phyloP scores from a whole-genome alignment of 2,888 invertebrate species.

The Galeopsomyia nigrocyanea region DNA sequence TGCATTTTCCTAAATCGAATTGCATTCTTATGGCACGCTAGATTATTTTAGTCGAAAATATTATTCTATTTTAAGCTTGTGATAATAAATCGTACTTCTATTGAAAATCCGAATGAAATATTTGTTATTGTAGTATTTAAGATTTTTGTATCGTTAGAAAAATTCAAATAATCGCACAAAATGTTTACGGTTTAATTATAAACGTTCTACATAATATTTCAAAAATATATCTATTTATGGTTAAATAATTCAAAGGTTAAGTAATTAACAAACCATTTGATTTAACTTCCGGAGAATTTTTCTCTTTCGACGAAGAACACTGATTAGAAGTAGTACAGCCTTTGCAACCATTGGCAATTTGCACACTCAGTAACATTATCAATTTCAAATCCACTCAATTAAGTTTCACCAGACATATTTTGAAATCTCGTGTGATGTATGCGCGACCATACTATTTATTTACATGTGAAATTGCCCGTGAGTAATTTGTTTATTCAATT shows the following conservation, averaged over 20 bases:
- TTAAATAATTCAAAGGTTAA: slow-evolving; percentile 37
- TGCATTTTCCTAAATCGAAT: background rate
- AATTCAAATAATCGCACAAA: background rate
- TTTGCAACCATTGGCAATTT: slow-evolving; percentile 33
- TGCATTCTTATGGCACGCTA: background rate
- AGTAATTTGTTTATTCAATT: slow-evolving; percentile 30
- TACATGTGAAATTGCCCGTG: slow-evolving; percentile 30
- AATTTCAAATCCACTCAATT: slow-evolving; percentile 2
- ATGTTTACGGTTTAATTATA: background rate
- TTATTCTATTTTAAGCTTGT: too few species aligned
- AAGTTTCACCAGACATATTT: slow-evolving; percentile 14
- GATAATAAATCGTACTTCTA: background rate
- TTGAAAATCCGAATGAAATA: background rate
- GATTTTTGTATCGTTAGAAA: background rate
- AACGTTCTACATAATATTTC: too few species aligned
- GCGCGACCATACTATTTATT: slow-evolving; percentile 3
- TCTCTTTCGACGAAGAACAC: slow-evolving; percentile 22
- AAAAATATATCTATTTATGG: background rate
- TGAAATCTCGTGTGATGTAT: slow-evolving; percentile 27
- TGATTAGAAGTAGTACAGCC: slow-evolving; percentile 20
- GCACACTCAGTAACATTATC: slow-evolving; percentile 30
- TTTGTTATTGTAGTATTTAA: background rate
- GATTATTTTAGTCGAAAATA: slow-evolving; percentile 21
- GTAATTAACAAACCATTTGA: slow-evolving; percentile 31
- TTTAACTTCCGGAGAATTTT: slow-evolving; percentile 5